Base-by-base conservation (phyloP, 2,113 vertebrate species). In the Erythrolamprus reginae region DNA sequence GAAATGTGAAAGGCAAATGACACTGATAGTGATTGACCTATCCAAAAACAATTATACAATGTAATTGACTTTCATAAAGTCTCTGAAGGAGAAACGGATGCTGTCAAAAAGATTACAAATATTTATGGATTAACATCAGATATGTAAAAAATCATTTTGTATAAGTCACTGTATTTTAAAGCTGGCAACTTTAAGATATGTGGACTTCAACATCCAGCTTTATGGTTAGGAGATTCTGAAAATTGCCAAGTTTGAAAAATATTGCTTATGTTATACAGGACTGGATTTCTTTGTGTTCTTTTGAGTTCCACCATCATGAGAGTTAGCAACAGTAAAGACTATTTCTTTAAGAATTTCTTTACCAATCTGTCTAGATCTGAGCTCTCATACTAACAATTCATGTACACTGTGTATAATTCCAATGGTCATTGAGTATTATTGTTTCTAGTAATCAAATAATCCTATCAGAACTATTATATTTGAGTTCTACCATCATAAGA, bases 11-110 rank as follows among this genome's bases (percentile, higher is more conserved):
- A 92, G 92, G 50, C 89, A 52, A 93, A 89, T 51, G 28, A 65
- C 0, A 1, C 9, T 93, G 91, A 91, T 90, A 93, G 89, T 9
- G 5, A 88, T 91, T 91, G 92, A 93, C 84, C 89, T 53, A 86
- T 87, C 86, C 90, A 89, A 94, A 95, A 94, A 92, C 91, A 94
- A 92, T 92, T 93, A 91, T 88, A 42, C 87, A 87, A 55, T 90
- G 82, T 89, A 91, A 91, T 89, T 90, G 94, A 92, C 84, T 91
- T 92, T 92, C 92, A 91, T 84, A 88, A 89, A 33, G 89, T 89
- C 89, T 92, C 90, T 26, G 26, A 13, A 90, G 88, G 93, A 87
- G 89, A 77, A 92, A 93, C 3, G 0, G 82, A 87, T 45, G 58
- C 0, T 17, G 90, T 93, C 91, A 89, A 53, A 2, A 0, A 21